phyloP scores from a whole-genome alignment of 2,113 vertebrate species.

The Microtus pennsylvanicus region DNA sequence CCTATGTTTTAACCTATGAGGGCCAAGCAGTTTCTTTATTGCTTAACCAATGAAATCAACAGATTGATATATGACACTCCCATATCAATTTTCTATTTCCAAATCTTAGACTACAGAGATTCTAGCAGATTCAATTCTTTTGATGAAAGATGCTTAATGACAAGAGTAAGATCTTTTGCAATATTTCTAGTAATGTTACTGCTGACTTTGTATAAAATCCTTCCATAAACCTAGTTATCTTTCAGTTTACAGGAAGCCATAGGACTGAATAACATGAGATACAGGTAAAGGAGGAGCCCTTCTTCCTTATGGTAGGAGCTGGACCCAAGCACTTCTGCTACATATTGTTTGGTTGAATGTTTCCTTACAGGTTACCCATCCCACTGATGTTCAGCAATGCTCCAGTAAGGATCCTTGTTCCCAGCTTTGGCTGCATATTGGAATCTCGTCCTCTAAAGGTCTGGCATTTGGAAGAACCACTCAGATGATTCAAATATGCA shows the following conservation, averaged over 20 bases:
- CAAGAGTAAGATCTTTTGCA: neutral
- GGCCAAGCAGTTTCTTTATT: too few species aligned
- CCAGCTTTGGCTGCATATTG: neutral
- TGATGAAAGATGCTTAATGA: constrained; percentile 3
- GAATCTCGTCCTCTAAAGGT: neutral
- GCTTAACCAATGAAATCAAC: too few species aligned
- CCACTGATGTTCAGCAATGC: neutral
- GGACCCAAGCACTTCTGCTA: neutral
- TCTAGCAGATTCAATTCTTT: neutral
- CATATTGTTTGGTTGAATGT: neutral
- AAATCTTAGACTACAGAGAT: neutral
- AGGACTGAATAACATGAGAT: neutral
- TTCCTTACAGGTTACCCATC: neutral
- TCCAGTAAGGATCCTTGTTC: neutral
- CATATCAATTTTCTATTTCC: neutral
- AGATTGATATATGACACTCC: too few species aligned
- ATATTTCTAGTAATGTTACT: constrained; percentile 26
- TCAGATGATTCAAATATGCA: constrained; percentile 46
- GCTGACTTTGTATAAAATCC: neutral
- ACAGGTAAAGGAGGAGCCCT: constrained; percentile 4
- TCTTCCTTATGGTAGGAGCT: constrained; percentile 39
- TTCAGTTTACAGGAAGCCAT: constrained; percentile 10
- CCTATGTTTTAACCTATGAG: too few species aligned
- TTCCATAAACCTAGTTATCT: constrained; percentile 28
- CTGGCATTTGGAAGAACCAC: constrained; percentile 40